Base-by-base conservation (phyloP, 2,888 invertebrate genomes). In the Cenopis cana region DNA sequence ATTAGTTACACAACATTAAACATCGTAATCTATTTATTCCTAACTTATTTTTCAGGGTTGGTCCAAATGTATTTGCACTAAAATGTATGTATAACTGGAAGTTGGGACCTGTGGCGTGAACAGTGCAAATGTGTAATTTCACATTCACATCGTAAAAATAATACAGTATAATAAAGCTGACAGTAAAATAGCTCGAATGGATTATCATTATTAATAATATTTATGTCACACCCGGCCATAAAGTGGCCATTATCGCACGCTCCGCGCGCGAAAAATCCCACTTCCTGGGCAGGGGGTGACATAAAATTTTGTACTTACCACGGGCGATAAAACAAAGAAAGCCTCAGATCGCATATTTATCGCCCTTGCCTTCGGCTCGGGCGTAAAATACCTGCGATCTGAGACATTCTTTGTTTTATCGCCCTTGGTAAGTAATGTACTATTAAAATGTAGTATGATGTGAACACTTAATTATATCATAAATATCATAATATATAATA, bases 41-140 rank as follows among this genome's bases (percentile, higher is more conserved):
- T 76, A 69, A 72, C 69, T 74, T 71, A 76, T 24, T 57, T 66
- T 73, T 54, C 65, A 74, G 69, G 75, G 74, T 78, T 78, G 78
- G 78, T 78, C 78, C 78, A 74, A 77, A 72, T 73, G 69, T 74
- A 67, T 74, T 72, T 73, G 59, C 72, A 69, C 66, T 61, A 67
- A 67, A 61, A 60, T 61, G 61, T 71, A 55, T 61, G 61, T 71
- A 55, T 46, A 55, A 50, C 54, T 66, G 71, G 60, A 71, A 66
- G 66, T 50, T 70, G 49, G 38, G 60, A 50, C 55, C 71, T 61
- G 66, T 33, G 12, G 38, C 49, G 38, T 6, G n/a, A 54, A 29
- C 18, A 14, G 29, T 56, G 29, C 33, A 33, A 54, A 38, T 24
- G n/a, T 52, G 59, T 50, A 38, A 46, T 57, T 57, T 59, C 11